Evolutionary conservation across 2,797 vertebrate genomes (phyloP), one percentile per base, ranked within the genome.

Genomic region (Eospalax fontanierii): DNA sequence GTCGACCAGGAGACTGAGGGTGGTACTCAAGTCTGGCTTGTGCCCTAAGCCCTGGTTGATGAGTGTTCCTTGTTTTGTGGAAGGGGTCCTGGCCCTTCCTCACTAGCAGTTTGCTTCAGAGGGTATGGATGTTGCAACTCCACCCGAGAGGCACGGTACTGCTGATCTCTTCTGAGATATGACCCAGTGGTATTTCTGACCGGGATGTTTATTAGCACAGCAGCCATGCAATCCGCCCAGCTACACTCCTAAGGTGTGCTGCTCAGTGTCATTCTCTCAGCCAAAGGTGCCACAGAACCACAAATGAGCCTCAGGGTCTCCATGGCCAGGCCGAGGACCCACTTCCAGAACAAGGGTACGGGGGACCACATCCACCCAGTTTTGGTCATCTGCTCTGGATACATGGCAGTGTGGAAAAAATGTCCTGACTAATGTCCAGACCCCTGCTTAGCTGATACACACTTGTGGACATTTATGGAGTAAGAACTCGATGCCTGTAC

Each of bases 121-220:
- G 1, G 1, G 59, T 40, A 30, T 21, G 12, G 43, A 73, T 6
- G 54, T 19, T 2, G 1, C 22, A 21, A 26, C 70, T 46, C 61
- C 6, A 3, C 0, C 1, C 1, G 50, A 33, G 24, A 91, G 4
- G 59, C n/a, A n/a, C n/a, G n/a, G 21, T 50, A 12, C 10, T 2
- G 74, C 40, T 9, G 0, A 1, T 68, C 26, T 68, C 40, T 24
- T 22, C 4, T 2, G 38, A 0, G 21, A 16, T 38, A 19, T 10
- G 40, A n/a, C 46, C 30, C 35, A 70, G 76, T 4, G 57, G 24
- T 5, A 8, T 43, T 35, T 38, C 59, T 21, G 70, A 16, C 3
- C 4, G 0, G 0, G 10, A 24, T 2, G 2, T 1, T 9, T 18
- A 18, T 61, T 0, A 6, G 2, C 12, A 46, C 11, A 4, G 54